Evolutionary conservation across 2,797 vertebrate genomes (phyloP), one percentile per base, ranked within the genome.

Genomic region (Ptychadena robeensis): DNA sequence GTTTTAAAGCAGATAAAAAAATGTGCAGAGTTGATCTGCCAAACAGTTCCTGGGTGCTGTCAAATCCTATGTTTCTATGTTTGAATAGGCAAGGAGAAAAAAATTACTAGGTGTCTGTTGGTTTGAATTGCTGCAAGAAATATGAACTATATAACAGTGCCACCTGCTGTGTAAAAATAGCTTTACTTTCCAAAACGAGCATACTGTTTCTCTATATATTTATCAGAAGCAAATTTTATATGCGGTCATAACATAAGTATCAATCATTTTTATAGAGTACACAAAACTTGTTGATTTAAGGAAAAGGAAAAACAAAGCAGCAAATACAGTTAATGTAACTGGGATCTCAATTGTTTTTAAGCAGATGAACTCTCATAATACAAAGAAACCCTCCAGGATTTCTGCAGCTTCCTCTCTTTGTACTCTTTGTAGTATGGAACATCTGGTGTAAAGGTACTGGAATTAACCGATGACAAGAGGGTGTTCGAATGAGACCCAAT

Each of bases 41-140:
- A 82, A 69, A 59, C 28, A 34, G 70, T 44, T 71, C 35, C 63
- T 72, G 37, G 31, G 59, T 64, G 53, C 57, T 80, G 57, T 80
- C 79, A 80, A 44, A 80, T 64, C 30, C 35, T 78, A 57, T 71
- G 79, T 63, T 71, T 63, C 53, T 61, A 72, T 72, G 68, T 71
- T 80, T 63, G 68, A 73, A 81, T 73, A 66, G 30, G 34, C 40
- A 81, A 25, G 28, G 35, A 22, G 44, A 40, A 69, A 70, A 66
- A 70, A 53, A 79, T 79, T 69, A 59, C 59, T 70, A 81, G 64
- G 34, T 73, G 35, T 30, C 70, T 30, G 53, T 70, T 38, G 48
- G 32, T n/a, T 70, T 37, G 5, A 8, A 8, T 32, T 53, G 4
- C n/a, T 8, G 48, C 35, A 25, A 40, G 2, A 68, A 69, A 18